Percentiles rank a stretch among this genome's conserved stretches.
Conservation (phyloP, 2,113 vertebrate species). For the Syrrhaptes paradoxus region DNA sequence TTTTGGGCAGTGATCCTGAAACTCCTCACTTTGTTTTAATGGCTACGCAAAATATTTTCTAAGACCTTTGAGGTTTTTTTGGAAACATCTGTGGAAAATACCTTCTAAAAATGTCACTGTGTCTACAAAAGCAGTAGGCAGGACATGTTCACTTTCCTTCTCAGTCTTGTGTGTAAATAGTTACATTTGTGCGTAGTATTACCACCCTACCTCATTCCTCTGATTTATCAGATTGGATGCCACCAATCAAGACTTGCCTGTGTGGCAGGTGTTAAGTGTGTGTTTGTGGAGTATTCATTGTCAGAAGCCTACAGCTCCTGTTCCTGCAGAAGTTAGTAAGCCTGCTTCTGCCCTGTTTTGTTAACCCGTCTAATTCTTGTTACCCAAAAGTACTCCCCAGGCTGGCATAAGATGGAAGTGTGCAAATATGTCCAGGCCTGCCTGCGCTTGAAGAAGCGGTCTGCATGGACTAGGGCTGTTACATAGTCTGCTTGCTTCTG, state of each 20-base stretch:
- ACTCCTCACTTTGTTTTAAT: background rate
- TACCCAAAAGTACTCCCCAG: background rate
- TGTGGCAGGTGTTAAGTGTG: background rate
- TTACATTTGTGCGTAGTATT: background rate
- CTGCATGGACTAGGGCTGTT: rapidly evolving
- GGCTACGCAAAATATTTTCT: background rate
- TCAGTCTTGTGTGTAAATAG: background rate
- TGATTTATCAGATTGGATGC: background rate
- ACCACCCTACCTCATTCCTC: background rate
- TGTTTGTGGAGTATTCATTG: background rate
- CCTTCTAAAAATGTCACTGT: background rate
- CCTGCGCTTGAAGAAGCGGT: background rate
- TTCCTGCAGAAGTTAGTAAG: background rate
- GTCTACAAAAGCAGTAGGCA: background rate
- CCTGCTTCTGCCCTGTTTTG: background rate
- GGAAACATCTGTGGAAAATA: background rate
- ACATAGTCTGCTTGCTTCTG: background rate
- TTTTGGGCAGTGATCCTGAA: constrained; percentile 14
- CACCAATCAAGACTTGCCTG: background rate
- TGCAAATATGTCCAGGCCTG: background rate
- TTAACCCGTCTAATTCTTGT: background rate
- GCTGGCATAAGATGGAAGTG: background rate
- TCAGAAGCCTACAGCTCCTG: rapidly evolving
- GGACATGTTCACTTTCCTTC: background rate
- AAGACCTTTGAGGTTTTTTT: background rate